Evolutionary conservation across 2,113 vertebrate species (phyloP), one percentile per base, ranked within the genome.

Genomic region (Poeciliopsis prolifica): DNA sequence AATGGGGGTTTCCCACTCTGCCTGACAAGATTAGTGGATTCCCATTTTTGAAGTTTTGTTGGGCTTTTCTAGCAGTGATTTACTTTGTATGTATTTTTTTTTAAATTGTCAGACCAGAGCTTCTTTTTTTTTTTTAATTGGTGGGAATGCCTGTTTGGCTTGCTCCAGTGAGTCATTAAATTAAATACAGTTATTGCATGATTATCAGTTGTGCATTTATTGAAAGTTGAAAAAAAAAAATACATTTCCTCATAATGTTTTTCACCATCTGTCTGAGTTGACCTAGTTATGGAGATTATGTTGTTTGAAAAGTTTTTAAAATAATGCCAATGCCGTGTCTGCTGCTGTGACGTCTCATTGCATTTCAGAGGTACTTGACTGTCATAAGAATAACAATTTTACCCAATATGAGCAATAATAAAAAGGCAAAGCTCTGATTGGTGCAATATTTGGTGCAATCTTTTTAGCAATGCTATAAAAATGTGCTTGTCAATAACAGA

Each of bases 1-100:
- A 78, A 51, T 72, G 70, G 83, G 91, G 83, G 75, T 90, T 90
- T 85, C 87, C 84, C 78, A 71, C 85, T 86, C 65, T 80, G 72
- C 85, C 77, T 71, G 84, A 82, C 90, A 86, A 86, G 85, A 89
- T 79, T 42, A 54, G 65, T 81, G 80, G 73, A 84, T 88, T 77
- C 61, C 72, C 35, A 51, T 82, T 83, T 72, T 86, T 74, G 10
- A 37, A 83, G 75, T 64, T 75, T 77, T 64, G 19, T 71, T 51
- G 77, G 75, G 54, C 68, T 72, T 68, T 33, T 15, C 26, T 75
- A 26, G 78, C 67, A 77, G 33, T 28, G 2, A 75, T 78, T 42
- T 42, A 15, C 15, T 42, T 42, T 84, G 30, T 4, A 65, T 6
- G 1, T 48, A 5, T 48, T 28, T 28, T 19, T 19, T 48, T 48